Evolutionary conservation across 2,113 vertebrate genomes (phyloP).

Genomic region (Mastomys coucha): DNA sequence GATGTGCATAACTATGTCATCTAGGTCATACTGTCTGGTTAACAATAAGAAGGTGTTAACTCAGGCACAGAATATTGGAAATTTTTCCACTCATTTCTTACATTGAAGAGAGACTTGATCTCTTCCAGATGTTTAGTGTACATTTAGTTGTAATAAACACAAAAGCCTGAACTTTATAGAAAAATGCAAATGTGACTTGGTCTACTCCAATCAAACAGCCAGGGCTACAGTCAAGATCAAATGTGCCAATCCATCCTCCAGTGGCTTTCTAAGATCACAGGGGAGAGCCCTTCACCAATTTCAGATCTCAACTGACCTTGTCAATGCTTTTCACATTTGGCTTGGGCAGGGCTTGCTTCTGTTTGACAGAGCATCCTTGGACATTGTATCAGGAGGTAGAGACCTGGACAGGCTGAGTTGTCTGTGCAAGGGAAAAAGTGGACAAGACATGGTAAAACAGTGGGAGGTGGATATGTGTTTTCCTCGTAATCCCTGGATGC

Average conservation of each 20-base stretch:
- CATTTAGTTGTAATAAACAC: slow-evolving; percentile 4
- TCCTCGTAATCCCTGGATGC: not conserved
- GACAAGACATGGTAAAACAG: not conserved
- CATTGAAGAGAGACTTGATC: not conserved
- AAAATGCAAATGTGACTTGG: not conserved
- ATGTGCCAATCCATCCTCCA: not conserved
- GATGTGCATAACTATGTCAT: slow-evolving; percentile 34
- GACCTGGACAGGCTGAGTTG: not conserved
- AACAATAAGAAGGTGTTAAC: not conserved
- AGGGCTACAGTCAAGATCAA: not conserved
- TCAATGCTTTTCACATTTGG: not conserved
- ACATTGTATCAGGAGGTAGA: not conserved
- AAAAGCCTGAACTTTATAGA: not conserved
- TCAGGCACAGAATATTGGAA: not conserved
- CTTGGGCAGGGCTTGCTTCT: not conserved
- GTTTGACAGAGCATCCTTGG: not conserved
- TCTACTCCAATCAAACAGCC: not conserved
- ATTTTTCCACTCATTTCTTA: not conserved
- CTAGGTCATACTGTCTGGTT: not conserved
- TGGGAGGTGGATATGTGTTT: not conserved
- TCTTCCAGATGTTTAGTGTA: slow-evolving; percentile 11
- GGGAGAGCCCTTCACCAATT: not conserved
- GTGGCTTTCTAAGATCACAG: not conserved
- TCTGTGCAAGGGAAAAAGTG: not conserved
- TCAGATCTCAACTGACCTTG: not conserved